A percentile compares a stretch with the other conserved stretches of the same genome.
Evolutionary conservation across 2,888 invertebrate species (phyloP).

Genomic region (Ctenicera cuprea): DNA sequence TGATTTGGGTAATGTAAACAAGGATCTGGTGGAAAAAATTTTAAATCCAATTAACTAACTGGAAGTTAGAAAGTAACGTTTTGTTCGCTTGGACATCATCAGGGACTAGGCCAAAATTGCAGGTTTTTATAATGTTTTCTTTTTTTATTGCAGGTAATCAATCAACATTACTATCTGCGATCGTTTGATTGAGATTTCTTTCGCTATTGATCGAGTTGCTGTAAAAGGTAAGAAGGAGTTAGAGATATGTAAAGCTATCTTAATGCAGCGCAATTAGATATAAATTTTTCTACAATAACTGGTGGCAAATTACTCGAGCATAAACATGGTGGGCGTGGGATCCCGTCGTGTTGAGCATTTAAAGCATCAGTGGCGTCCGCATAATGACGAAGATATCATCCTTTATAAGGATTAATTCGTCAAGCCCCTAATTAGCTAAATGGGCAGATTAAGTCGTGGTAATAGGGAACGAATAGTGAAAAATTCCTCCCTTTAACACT

Average conservation of each 20-base stretch:
- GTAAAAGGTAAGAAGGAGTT: conserved; percentile 3
- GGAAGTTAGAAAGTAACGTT: too few relatives aligned
- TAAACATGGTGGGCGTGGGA: conserved; percentile 43
- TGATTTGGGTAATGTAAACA: background rate
- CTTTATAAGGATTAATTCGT: conserved; percentile 44
- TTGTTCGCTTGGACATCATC: too few relatives aligned
- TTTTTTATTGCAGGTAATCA: conserved; percentile 21
- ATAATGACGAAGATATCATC: conserved; percentile 36
- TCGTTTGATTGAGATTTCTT: background rate
- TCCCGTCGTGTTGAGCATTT: conserved; percentile 28
- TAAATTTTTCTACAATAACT: conserved; percentile 33
- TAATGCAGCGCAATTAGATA: conserved; percentile 23
- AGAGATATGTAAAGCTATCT: background rate
- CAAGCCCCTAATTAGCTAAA: conserved; percentile 43
- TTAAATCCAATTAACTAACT: too few relatives aligned
- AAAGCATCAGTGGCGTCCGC: conserved; percentile 44
- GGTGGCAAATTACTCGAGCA: conserved; percentile 42
- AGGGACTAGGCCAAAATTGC: too few relatives aligned
- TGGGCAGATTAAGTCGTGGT: conserved; percentile 41
- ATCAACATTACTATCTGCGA: background rate
- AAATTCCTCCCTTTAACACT: conserved; percentile 35
- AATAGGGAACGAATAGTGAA: conserved; percentile 39
- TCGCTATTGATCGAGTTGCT: background rate
- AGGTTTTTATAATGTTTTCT: too few relatives aligned
- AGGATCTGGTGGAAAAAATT: too few relatives aligned